These are phyloP conservation scores for Isoperla grammatica DNA, from an alignment of 2,888 invertebrate genomes.

Conservation along the genomic window DNA sequence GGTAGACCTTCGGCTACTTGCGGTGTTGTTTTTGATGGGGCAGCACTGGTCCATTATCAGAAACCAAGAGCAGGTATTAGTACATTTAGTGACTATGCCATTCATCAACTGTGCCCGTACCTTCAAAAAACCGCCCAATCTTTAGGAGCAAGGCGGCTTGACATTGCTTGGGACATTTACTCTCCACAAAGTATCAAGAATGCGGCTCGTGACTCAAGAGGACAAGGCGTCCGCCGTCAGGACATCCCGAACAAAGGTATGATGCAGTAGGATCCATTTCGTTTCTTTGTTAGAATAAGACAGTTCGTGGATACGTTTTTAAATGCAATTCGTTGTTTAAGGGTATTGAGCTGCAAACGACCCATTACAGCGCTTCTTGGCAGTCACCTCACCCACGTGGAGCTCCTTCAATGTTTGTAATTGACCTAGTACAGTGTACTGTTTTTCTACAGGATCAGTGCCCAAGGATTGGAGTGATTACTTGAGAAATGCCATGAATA, in stretches of 20 bases:
- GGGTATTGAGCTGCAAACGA: too few relatives aligned
- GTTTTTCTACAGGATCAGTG: too few relatives aligned
- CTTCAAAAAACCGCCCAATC: background rate
- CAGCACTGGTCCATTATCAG: background rate
- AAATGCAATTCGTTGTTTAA: too few relatives aligned
- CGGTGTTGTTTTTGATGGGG: background rate
- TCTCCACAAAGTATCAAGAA: background rate
- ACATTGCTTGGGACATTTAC: constrained; percentile 1
- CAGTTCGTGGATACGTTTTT: too few relatives aligned
- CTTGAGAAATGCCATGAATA: background rate
- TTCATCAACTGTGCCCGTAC: background rate
- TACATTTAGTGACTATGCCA: background rate
- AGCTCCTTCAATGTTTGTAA: too few relatives aligned
- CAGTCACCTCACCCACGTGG: too few relatives aligned
- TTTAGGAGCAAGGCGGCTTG: background rate
- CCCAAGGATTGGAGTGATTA: background rate
- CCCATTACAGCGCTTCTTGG: too few relatives aligned
- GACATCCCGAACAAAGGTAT: too few relatives aligned
- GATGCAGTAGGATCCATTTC: too few relatives aligned
- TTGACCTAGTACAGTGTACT: too few relatives aligned
- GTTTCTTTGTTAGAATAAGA: too few relatives aligned
- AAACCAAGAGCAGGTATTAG: background rate
- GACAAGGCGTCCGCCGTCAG: background rate
- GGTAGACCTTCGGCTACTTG: too few relatives aligned
- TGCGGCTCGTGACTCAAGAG: background rate